Evolutionary conservation across 1,140 invertebrate genomes (phyloP).

Genomic region (Phenacoccus solenopsis): DNA sequence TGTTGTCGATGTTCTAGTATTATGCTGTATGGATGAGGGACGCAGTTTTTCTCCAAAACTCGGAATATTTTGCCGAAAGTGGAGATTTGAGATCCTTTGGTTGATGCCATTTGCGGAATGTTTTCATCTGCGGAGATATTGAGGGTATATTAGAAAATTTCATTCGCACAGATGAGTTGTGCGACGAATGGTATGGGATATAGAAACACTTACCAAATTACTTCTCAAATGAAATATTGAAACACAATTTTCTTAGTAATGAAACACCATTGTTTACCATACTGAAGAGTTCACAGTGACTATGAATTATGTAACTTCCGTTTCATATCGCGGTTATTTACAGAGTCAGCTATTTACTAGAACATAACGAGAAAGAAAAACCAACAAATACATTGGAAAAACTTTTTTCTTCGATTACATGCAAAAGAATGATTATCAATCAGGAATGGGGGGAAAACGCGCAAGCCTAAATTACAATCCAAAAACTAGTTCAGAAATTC

Average conservation of each 20-base stretch:
- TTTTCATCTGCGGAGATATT: background rate
- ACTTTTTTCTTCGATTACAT: background rate
- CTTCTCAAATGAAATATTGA: background rate
- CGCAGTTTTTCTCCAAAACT: slow-evolving; percentile 72
- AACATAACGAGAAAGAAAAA: no score
- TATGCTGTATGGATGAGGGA: slow-evolving; percentile 75
- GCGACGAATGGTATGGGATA: no score
- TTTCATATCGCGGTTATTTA: background rate
- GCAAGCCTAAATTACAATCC: no score
- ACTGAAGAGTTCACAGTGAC: background rate
- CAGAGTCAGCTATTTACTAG: background rate
- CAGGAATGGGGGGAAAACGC: background rate
- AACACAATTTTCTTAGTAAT: background rate
- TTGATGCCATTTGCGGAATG: background rate
- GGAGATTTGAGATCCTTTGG: background rate
- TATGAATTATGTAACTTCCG: background rate
- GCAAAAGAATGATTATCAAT: background rate
- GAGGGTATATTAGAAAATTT: no score
- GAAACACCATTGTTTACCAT: background rate
- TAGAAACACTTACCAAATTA: background rate
- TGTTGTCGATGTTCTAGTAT: slow-evolving; percentile 76
- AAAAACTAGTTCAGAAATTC: background rate
- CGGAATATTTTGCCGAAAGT: slow-evolving; percentile 84
- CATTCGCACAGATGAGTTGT: no score
- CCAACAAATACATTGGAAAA: background rate